Base-by-base conservation (phyloP, 1,140 invertebrate genomes). In the Chrysoperla carnea region DNA sequence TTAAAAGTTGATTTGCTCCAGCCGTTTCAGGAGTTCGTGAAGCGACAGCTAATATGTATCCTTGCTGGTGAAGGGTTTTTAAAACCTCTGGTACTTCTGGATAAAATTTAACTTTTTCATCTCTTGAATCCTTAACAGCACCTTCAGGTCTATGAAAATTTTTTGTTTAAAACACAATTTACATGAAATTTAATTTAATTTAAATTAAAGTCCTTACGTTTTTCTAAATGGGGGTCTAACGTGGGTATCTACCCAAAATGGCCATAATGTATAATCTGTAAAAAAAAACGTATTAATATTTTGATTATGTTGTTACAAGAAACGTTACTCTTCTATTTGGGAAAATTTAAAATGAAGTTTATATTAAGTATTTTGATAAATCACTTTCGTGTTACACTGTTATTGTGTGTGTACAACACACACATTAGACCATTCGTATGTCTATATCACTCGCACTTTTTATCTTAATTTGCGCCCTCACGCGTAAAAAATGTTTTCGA, bases 261-360 rank as follows among this genome's bases (percentile, higher is more conserved):
- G 79, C 80, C 80, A 84, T 33, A 84, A 55, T 4, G 80, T 84
- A 51, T 79, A 82, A 71, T 84, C 80, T 83, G 55, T 48, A 69
- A 69, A 49, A 46, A 43, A 50, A 40, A 40, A 42, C n/a, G n/a
- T n/a, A n/a, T n/a, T n/a, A n/a, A n/a, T n/a, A n/a, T n/a, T n/a
- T n/a, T n/a, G n/a, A n/a, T n/a, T n/a, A n/a, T n/a, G n/a, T n/a
- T n/a, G n/a, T n/a, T n/a, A n/a, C n/a, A n/a, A n/a, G n/a, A n/a
- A n/a, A n/a, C n/a, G n/a, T n/a, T n/a, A n/a, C n/a, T n/a, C n/a
- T n/a, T n/a, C n/a, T n/a, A n/a, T n/a, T n/a, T n/a, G n/a, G n/a
- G n/a, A n/a, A n/a, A n/a, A n/a, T n/a, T n/a, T n/a, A n/a, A n/a
- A n/a, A n/a, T n/a, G n/a, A n/a, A n/a, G n/a, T n/a, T n/a, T n/a